These are phyloP conservation scores for Umimayanthus kanabou DNA, from an alignment of 92 coral and sea anemone species.

Conservation along the genomic window DNA sequence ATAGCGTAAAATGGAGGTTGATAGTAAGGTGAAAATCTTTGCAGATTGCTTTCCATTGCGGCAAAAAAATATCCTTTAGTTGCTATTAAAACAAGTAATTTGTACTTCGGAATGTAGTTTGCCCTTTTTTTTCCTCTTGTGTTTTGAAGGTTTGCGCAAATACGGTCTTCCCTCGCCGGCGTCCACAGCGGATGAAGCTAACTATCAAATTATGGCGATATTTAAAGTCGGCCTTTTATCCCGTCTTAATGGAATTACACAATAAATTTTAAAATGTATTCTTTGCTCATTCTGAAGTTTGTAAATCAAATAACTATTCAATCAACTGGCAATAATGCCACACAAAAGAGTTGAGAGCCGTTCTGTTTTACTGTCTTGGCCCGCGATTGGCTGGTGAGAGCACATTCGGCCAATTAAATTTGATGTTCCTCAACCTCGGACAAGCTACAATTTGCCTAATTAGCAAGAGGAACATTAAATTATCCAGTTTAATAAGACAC, in stretches of 20 bases:
- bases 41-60: conserved; percentile 76
- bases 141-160: not conserved
- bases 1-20: conserved; percentile 76
- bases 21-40: conserved; percentile 65
- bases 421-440: conserved; percentile 47
- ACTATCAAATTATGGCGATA: conserved; percentile 61
- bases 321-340: conserved; percentile 82
- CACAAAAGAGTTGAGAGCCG: conserved; percentile 70
- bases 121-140: conserved; percentile 12
- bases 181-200: conserved; percentile 48
- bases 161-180: conserved; percentile 6
- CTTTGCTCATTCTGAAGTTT: conserved; percentile 90
- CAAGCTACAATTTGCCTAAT: conserved; percentile 56
- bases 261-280: conserved; percentile 89
- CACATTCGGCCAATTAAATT: conserved; percentile 48
- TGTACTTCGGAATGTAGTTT: conserved; percentile 22
- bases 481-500: conserved; percentile 59
- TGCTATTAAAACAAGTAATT: not conserved
- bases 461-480: conserved; percentile 66
- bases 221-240: conserved; percentile 72
- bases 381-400: conserved; percentile 62
- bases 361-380: conserved; percentile 55
- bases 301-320: conserved; percentile 89
- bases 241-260: conserved; percentile 85
- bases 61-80: not conserved